Conservation (phyloP, 2,113 vertebrate species). For the Recurvirostra avosetta region DNA sequence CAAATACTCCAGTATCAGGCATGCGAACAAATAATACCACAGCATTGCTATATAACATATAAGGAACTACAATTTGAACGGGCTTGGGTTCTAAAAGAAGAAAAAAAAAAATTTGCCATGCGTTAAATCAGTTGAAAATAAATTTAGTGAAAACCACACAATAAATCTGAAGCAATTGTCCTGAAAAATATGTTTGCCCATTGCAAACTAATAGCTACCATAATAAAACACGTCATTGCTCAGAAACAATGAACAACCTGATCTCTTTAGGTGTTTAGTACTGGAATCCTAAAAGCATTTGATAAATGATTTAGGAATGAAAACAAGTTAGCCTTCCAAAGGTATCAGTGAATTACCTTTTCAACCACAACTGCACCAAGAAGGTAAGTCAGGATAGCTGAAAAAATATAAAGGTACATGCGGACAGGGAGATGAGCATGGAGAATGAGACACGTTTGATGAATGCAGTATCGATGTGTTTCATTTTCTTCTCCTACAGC, state of each 20-base stretch:
- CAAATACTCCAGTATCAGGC: constrained; percentile 62
- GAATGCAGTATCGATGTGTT: neutral
- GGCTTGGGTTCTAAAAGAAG: constrained; percentile 67
- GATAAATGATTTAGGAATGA: neutral
- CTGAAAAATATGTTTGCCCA: neutral
- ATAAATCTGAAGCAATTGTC: neutral
- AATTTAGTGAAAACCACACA: neutral
- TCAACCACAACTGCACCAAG: neutral
- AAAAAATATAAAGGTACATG: neutral
- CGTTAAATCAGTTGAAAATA: neutral
- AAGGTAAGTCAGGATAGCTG: neutral
- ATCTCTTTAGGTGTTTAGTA: neutral
- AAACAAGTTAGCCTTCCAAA: neutral
- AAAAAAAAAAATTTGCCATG: neutral
- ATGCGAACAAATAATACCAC: constrained; percentile 64
- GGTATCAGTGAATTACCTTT: neutral
- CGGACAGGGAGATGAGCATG: neutral
- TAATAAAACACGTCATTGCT: neutral
- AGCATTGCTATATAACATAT: constrained; percentile 12
- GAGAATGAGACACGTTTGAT: neutral
- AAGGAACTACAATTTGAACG: constrained; percentile 57
- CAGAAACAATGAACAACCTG: neutral
- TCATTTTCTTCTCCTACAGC: neutral
- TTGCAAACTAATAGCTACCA: neutral
- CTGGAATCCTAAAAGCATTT: neutral